phyloP scores from a whole-genome alignment of 2,888 invertebrate genomes.

The Dasypogon diadema region DNA sequence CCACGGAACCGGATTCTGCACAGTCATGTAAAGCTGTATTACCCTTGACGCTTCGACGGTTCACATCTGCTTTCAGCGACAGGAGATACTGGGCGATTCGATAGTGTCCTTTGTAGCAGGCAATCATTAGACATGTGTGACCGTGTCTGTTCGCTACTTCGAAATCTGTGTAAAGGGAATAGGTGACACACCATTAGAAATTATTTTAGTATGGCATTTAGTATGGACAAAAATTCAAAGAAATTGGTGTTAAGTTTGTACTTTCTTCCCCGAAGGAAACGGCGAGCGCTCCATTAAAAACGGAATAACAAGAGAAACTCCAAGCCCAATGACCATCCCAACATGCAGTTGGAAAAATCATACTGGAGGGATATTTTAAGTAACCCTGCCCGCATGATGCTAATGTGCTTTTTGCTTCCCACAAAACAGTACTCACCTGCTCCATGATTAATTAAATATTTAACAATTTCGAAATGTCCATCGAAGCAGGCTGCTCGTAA shows the following conservation, averaged over 20 bases:
- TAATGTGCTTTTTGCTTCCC: too few species aligned
- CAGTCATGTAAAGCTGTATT: slow-evolving; percentile 99
- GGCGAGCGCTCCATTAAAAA: too few species aligned
- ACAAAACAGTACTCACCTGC: slow-evolving; percentile 82
- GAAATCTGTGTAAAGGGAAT: slow-evolving; percentile 76
- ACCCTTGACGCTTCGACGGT: slow-evolving; percentile 88
- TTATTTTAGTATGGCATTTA: too few species aligned
- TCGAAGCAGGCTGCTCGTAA: slow-evolving; percentile 96
- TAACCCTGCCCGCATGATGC: too few species aligned
- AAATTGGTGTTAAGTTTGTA: too few species aligned
- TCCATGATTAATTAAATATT: slow-evolving; percentile 89
- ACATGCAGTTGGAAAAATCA: too few species aligned
- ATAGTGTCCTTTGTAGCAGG: slow-evolving; percentile 95
- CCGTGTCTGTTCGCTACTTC: slow-evolving; percentile 96
- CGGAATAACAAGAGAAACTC: too few species aligned
- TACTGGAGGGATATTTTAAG: too few species aligned
- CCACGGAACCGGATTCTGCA: slow-evolving; percentile 94
- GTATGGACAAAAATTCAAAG: too few species aligned
- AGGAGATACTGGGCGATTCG: slow-evolving; percentile 91
- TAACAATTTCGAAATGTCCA: slow-evolving; percentile 94
- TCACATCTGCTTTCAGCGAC: slow-evolving; percentile 88
- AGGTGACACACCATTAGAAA: not conserved
- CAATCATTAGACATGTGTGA: slow-evolving; percentile 98
- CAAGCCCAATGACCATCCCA: too few species aligned
- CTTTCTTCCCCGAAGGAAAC: too few species aligned